These are phyloP conservation scores for Podarcis muralis DNA, from an alignment of 2,113 vertebrate species.

Conservation along the genomic window DNA sequence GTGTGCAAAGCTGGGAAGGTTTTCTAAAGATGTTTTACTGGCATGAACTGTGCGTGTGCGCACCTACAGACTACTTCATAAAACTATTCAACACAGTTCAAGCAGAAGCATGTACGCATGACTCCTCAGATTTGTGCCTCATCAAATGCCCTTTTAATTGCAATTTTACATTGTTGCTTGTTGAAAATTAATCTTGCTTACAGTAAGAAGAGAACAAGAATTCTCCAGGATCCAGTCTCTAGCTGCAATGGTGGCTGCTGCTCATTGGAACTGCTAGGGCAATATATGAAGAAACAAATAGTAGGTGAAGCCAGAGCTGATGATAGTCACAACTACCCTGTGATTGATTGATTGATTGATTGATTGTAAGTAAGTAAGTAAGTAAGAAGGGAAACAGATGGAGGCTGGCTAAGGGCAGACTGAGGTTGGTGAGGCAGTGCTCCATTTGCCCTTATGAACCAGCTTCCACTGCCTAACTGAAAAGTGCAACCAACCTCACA, in stretches of 20 bases:
- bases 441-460: too few relatives aligned
- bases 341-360: too few relatives aligned
- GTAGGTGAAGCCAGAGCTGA: too few relatives aligned
- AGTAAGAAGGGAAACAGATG: neutral
- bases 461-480: neutral
- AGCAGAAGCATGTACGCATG: neutral
- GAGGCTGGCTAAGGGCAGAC: too few relatives aligned
- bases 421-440: too few relatives aligned
- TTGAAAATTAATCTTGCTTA: neutral
- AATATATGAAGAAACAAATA: too few relatives aligned
- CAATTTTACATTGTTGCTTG: neutral
- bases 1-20: neutral
- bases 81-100: neutral
- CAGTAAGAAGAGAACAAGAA: neutral
- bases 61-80: neutral
- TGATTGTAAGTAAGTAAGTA: neutral
- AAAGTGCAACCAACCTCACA: neutral
- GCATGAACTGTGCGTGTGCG: neutral
- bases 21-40: neutral
- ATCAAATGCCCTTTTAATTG: neutral
- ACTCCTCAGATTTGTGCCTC: neutral
- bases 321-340: too few relatives aligned
- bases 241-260: neutral
- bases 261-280: too few relatives aligned
- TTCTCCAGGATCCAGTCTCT: neutral